A percentile compares a stretch with the other conserved stretches of the same genome.
phyloP scores from a whole-genome alignment of 2,113 vertebrate species.

The Dryoscopus gambensis region DNA sequence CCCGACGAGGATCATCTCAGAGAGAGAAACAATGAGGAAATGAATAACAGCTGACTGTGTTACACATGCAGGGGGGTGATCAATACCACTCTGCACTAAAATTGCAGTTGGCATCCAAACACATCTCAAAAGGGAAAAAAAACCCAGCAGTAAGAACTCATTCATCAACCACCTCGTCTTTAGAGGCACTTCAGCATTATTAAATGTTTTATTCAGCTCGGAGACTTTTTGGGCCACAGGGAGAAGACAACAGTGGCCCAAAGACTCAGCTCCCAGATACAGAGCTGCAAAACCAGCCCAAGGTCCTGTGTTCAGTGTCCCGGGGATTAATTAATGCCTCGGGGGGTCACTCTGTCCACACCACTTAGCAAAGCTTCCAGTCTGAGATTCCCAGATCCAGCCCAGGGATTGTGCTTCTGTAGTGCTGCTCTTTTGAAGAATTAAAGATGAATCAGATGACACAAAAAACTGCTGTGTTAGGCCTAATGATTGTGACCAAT shows the following conservation, averaged over 20 bases:
- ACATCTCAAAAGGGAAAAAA: neutral
- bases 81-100: constrained; percentile 1
- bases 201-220: neutral
- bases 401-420: neutral
- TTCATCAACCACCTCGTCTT: neutral
- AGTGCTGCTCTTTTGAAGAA: neutral
- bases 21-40: neutral
- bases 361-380: neutral
- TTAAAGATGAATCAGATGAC: neutral
- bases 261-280: neutral
- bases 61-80: neutral
- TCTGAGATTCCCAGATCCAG: neutral
- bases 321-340: neutral
- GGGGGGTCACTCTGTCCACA: neutral
- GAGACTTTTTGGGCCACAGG: neutral
- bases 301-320: neutral
- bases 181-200: neutral
- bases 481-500: neutral
- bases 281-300: neutral
- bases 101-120: neutral
- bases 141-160: neutral
- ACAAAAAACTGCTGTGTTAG: neutral
- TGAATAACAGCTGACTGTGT: neutral
- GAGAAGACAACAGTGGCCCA: neutral
- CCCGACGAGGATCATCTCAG: neutral